Evolutionary conservation across 2,113 vertebrate genomes (phyloP).

Genomic region (Polyodon spathula): DNA sequence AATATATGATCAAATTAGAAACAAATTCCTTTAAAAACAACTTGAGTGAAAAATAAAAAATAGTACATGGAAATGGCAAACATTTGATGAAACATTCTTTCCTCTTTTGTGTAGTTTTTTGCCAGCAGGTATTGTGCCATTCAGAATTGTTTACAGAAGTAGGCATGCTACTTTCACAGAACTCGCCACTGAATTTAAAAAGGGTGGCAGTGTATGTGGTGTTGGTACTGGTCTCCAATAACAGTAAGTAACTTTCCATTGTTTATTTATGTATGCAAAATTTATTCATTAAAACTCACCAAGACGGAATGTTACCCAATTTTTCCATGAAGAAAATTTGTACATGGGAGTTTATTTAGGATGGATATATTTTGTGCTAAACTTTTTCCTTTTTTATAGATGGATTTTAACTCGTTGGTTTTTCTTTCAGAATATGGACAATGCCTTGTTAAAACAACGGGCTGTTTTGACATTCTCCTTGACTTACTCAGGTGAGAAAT

Average conservation of each 20-base stretch:
- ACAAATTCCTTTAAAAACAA: no score
- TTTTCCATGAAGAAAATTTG: no score
- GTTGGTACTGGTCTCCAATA: slow-evolving; percentile 80
- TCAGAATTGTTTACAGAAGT: slow-evolving; percentile 76
- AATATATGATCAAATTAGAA: no score
- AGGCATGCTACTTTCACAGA: slow-evolving; percentile 51
- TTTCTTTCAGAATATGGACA: slow-evolving; percentile 71
- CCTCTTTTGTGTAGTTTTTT: slow-evolving; percentile 68
- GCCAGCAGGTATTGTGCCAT: slow-evolving; percentile 77
- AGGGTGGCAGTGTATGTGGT: slow-evolving; percentile 81
- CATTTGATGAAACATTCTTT: slow-evolving; percentile 7
- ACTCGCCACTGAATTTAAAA: slow-evolving; percentile 68
- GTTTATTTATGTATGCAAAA: slow-evolving; percentile 6
- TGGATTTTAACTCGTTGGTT: neutral
- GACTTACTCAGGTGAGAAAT: slow-evolving; percentile 71
- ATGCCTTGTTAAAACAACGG: slow-evolving; percentile 64
- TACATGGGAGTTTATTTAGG: neutral
- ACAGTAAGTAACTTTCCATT: slow-evolving; percentile 65
- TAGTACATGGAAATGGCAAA: no score
- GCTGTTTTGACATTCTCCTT: slow-evolving; percentile 73
- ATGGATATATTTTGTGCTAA: neutral
- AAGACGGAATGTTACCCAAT: neutral
- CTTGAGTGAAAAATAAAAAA: no score
- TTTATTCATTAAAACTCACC: neutral
- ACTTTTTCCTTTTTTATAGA: neutral